Percentiles rank a stretch among this genome's conserved stretches.
phyloP scores from a whole-genome alignment of 1,140 invertebrate species.

The Eurosta solidaginis region DNA sequence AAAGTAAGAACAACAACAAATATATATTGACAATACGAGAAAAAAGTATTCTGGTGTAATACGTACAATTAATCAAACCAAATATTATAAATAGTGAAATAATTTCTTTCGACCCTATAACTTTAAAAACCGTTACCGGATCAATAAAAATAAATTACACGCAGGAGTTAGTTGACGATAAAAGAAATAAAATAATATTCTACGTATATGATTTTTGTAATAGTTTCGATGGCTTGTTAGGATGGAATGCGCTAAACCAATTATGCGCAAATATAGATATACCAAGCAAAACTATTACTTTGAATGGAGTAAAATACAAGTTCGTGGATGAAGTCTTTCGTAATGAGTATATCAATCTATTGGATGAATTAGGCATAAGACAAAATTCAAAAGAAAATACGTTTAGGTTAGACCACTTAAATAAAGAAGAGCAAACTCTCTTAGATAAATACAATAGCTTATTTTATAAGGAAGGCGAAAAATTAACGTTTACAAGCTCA shows the following conservation, averaged over 20 bases:
- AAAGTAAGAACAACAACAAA: no score
- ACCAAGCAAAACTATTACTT: no score
- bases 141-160: background rate
- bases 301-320: background rate
- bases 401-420: conserved; percentile 16
- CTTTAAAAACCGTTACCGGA: background rate
- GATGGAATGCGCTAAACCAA: background rate
- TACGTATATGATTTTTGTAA: background rate
- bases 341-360: background rate
- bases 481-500: conserved; percentile 15
- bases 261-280: background rate
- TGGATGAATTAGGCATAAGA: background rate
- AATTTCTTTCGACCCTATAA: background rate
- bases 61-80: background rate
- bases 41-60: no score
- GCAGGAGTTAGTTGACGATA: background rate
- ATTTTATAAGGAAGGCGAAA: background rate
- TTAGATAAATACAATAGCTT: background rate
- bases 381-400: background rate
- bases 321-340: background rate
- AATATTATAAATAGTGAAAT: background rate
- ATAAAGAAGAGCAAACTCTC: conserved; percentile 3
- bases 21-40: no score
- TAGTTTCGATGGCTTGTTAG: background rate
- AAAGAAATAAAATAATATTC: background rate